These are phyloP conservation scores for Pteropus rufus DNA, from an alignment of 2,797 vertebrate species.

Conservation along the genomic window DNA sequence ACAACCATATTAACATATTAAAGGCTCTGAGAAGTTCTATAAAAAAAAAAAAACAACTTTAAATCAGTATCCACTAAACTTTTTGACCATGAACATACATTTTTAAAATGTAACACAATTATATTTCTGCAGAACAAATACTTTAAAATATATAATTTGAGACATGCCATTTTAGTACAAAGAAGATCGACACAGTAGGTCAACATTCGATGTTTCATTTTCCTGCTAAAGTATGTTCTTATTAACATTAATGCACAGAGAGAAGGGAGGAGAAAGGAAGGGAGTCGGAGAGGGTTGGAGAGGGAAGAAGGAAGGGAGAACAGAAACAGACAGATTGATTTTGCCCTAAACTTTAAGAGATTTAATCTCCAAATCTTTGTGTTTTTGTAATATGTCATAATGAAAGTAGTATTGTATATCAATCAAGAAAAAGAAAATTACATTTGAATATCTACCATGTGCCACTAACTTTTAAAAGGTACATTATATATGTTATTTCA, in stretches of 20 bases:
- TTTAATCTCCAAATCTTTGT: background rate
- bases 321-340: background rate
- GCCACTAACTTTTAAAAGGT: background rate
- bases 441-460: background rate
- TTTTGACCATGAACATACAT: background rate
- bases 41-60: background rate
- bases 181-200: background rate
- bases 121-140: background rate
- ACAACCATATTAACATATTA: background rate
- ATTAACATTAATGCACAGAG: background rate
- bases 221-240: background rate
- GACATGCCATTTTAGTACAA: background rate
- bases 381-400: background rate
- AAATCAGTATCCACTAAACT: background rate
- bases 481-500: background rate
- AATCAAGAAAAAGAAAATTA: background rate
- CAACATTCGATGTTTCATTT: background rate
- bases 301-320: accelerated
- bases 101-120: background rate
- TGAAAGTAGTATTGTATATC: background rate
- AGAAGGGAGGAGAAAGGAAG: background rate
- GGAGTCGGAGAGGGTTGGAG: no score
- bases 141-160: background rate
- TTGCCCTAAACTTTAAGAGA: background rate
- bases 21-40: background rate